Conservation (phyloP, 1,140 invertebrate species). For the Latrodectus geometricus region DNA sequence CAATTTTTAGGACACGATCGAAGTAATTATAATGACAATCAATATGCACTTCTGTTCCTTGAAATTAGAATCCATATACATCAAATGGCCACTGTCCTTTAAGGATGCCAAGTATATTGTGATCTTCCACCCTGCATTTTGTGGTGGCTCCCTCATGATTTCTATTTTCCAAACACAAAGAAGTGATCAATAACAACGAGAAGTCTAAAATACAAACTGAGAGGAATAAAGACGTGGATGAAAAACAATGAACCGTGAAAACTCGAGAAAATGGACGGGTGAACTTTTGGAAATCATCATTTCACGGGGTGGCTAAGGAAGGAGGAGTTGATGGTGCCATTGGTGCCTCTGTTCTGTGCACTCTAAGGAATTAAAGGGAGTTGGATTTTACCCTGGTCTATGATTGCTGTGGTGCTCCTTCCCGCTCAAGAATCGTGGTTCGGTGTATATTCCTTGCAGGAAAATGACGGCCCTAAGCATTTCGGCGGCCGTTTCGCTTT, state of each 20-base stretch:
- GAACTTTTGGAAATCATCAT: slow-evolving; percentile 35
- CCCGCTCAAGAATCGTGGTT: neutral
- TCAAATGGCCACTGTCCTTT: no score
- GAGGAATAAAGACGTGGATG: slow-evolving; percentile 4
- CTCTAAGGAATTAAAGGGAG: slow-evolving; percentile 7
- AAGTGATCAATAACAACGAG: slow-evolving; percentile 45
- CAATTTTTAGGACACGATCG: no score
- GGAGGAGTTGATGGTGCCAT: slow-evolving; percentile 3
- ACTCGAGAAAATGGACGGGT: slow-evolving; percentile 27
- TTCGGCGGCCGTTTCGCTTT: neutral
- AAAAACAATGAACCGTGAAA: slow-evolving; percentile 40
- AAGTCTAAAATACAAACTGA: slow-evolving; percentile 8
- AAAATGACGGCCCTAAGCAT: no score
- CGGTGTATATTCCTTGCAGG: neutral
- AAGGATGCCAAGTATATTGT: no score
- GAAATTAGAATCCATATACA: no score
- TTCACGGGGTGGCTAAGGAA: neutral
- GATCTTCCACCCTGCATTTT: slow-evolving; percentile 1
- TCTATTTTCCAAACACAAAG: slow-evolving; percentile 8
- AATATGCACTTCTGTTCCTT: no score
- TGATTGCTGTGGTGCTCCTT: neutral
- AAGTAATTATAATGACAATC: no score
- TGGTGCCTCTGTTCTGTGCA: slow-evolving; percentile 4
- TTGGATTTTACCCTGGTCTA: neutral
- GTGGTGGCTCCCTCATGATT: slow-evolving; percentile 16